A percentile compares a stretch with the other conserved stretches of the same genome.
phyloP scores from a whole-genome alignment of 1,140 invertebrate species.

The Drosophila kikkawai region DNA sequence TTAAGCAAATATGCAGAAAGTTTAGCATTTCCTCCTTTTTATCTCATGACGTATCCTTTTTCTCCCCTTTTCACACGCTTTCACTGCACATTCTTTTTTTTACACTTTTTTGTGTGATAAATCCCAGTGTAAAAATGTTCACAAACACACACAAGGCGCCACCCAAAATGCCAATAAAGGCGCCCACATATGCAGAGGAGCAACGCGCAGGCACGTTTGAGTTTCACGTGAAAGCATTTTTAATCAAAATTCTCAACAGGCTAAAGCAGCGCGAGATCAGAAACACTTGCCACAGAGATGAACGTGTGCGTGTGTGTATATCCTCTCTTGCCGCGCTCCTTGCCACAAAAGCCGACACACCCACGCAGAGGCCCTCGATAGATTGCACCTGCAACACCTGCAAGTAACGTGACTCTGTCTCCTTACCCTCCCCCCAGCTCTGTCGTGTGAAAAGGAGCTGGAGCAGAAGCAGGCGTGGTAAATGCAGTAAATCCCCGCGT shows the following conservation, averaged over 20 bases:
- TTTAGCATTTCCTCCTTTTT: slow-evolving; percentile 13
- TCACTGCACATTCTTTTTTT: slow-evolving; percentile 14
- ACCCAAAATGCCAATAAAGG: slow-evolving; percentile 48
- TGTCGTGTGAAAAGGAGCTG: slow-evolving; percentile 29
- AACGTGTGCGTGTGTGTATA: slow-evolving; percentile 33
- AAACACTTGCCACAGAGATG: slow-evolving; percentile 75
- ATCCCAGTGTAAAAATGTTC: slow-evolving; percentile 81
- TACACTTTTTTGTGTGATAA: slow-evolving; percentile 71
- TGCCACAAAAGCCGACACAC: slow-evolving; percentile 67
- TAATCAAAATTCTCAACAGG: slow-evolving; percentile 83
- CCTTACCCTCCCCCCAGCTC: slow-evolving; percentile 35
- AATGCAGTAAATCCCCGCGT: slow-evolving; percentile 68
- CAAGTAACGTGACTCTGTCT: slow-evolving; percentile 82
- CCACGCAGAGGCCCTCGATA: slow-evolving; percentile 53
- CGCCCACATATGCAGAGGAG: slow-evolving; percentile 38
- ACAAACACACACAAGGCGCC: slow-evolving; percentile 44
- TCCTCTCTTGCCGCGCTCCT: slow-evolving; percentile 59
- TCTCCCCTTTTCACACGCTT: neutral
- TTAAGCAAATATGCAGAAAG: neutral
- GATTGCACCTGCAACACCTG: slow-evolving; percentile 82
- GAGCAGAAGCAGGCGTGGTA: slow-evolving; percentile 36
- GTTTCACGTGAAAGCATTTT: slow-evolving; percentile 82
- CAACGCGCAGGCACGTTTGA: slow-evolving; percentile 69
- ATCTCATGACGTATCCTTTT: slow-evolving; percentile 16
- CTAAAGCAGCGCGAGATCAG: slow-evolving; percentile 81